Conservation (phyloP, 2,113 vertebrate species). For the Naja naja region DNA sequence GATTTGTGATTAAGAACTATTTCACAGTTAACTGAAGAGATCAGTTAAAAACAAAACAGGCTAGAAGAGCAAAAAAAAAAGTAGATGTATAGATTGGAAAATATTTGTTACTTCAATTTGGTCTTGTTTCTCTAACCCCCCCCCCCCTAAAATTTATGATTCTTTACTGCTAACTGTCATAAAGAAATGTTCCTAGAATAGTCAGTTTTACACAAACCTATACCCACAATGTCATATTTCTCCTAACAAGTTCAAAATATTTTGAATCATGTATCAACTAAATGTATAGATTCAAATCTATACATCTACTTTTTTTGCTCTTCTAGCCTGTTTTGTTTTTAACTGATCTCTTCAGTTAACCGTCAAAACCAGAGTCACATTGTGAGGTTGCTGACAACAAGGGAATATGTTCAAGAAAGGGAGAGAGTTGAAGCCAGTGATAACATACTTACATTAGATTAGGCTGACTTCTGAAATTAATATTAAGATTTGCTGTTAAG, state of each 20-base stretch:
- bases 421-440: neutral
- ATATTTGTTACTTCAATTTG: neutral
- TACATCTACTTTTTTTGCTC: neutral
- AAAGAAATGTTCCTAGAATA: conserved; percentile 12
- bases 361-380: neutral
- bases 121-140: neutral
- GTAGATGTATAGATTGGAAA: neutral
- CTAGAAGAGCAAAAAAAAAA: too few species aligned
- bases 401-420: neutral
- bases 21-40: too few species aligned
- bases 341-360: neutral
- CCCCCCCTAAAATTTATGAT: conserved; percentile 13
- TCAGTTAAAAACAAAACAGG: too few species aligned
- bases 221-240: conserved; percentile 43
- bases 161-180: conserved; percentile 55
- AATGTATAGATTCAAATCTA: neutral
- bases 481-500: neutral
- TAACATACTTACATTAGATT: neutral
- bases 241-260: conserved; percentile 25
- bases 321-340: neutral
- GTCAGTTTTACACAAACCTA: neutral
- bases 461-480: neutral
- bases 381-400: neutral
- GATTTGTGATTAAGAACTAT: neutral
- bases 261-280: neutral